Base-by-base conservation (phyloP, 2,113 vertebrate species). In the Anhinga anhinga region DNA sequence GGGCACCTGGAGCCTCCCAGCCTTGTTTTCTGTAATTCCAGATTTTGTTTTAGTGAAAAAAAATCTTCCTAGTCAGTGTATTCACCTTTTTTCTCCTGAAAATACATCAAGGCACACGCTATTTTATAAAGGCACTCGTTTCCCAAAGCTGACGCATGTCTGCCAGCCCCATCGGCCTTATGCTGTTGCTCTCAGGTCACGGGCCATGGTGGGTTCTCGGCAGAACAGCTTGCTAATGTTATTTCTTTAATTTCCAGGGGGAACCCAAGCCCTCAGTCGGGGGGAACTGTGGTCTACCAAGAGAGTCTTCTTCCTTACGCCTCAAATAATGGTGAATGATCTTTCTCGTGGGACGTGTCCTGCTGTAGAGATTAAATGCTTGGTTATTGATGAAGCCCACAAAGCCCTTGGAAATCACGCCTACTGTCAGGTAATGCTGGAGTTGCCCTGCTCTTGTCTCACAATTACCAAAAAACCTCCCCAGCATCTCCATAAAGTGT, bases 321-420 rank as follows among this genome's bases (percentile, higher is more conserved):
- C 99, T 36, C 99, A 99, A 94, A 98, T 99, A 44, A 99, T 99
- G 99, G 98, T 99, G 88, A 99, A 99, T 12, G 99, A 99, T 84
- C 98, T 99, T 65, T 98, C 98, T 29, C 98, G 99, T 62, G 98
- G 99, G 80, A 98, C 98, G 4, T 99, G 99, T 58, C 99, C 99
- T 1, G 99, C 99, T 26, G 56, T 90, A 50, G 98, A 98, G 44
- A 91, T 99, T 77, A 99, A 99, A 52, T 99, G 99, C 86, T 94
- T 99, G 85, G 99, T 99, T 69, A 98, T 99, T 14, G 99, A 99
- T 66, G 99, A 99, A 96, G 99, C 99, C 61, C 99, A 99, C 97
- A 99, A 99, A 96, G 99, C 99, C 15, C 98, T 99, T 62, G 99
- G 99, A 61, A 99, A 99, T 94, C 98, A 99, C 7, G 99, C 99